Evolutionary conservation across 2,888 invertebrate genomes (phyloP), one percentile per base, ranked within the genome.

Genomic region (Eupithecia centaureata): DNA sequence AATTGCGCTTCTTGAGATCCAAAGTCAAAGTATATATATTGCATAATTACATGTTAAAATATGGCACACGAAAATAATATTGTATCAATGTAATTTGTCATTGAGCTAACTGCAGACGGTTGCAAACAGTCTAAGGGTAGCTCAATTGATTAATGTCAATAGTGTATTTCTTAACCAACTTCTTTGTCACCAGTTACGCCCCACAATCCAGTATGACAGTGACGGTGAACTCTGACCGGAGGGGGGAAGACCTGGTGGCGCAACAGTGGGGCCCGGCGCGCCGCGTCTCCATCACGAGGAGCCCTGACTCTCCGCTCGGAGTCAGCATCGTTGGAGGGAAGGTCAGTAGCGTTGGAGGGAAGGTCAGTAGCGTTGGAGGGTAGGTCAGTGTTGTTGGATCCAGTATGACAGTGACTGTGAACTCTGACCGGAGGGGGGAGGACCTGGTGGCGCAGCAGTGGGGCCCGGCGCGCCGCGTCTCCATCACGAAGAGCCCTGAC

Each of bases 321-420:
- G 98, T 99, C 86, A 98, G 98, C 89, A 99, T 99, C 78, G 98
- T 99, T 38, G 98, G 99, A 66, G 98, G 98, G 81, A 97, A 98
- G 95, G 97, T 97, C n/a, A n/a, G n/a, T n/a, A n/a, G n/a, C n/a
- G n/a, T n/a, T n/a, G n/a, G 8, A 38, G 38, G 15, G 38, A 5
- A n/a, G n/a, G 98, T 99, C 86, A 98, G 98, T 89, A 99, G 99
- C 78, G n/a, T n/a, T n/a, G n/a, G 8, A 38, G 38, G 15, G 38
- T n/a, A n/a, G n/a, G 98, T 99, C 86, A 98, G 98, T 89, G 99
- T 99, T 78, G n/a, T n/a, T n/a, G n/a, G n/a, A 72, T 68, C 86
- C 72, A 86, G 78, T 35, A 94, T 94, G 94, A 94, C 94, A 64
- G 94, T 94, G 76, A 91, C 93, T 18, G 88, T 87, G 61, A 85